Base-by-base conservation (phyloP, 2,888 invertebrate genomes). In the Zele albiditarsus region DNA sequence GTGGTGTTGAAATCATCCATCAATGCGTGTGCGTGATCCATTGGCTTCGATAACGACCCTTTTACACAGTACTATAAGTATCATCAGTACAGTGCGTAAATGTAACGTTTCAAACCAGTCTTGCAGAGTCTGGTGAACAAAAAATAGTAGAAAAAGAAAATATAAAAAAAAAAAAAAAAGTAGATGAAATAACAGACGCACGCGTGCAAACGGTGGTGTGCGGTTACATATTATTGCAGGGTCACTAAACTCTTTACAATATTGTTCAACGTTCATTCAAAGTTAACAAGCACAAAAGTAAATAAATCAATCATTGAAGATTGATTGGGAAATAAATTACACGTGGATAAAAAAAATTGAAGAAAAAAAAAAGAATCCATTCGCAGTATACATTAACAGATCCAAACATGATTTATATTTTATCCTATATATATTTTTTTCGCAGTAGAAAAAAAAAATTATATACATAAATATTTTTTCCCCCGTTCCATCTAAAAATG, bases 101-200 rank as follows among this genome's bases (percentile, higher is more conserved):
- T 78, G 71, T 67, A 71, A 74, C 73, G 73, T 80, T 73, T 73
- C 74, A 79, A 85, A 84, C 85, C 85, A 81, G 84, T 84, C 81
- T 71, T 69, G 77, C 57, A 73, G 23, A 20, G 53, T 14, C 23
- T n/a, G 53, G 23, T 53, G 53, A 53, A 53, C 63, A 57, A 58
- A 20, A 72, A 65, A 53, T 49, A 68, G 33, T 42, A 58, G 1
- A 53, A 53, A 53, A 53, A 23, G 3, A 49, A 60, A 65, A 63
- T 27, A 53, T 16, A 16, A n/a, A 65, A 25, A 25, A 28, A 63
- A 53, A 53, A 80, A 85, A 84, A 79, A 86, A 86, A 84, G 81
- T 81, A 83, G 82, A 82, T 82, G 84, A 82, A 79, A 78, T 77
- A 74, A 74, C 62, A 74, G 73, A 75, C 78, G 20, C 38, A 38